phyloP scores from a whole-genome alignment of 2,888 invertebrate species.

The Phaonia tiefii region DNA sequence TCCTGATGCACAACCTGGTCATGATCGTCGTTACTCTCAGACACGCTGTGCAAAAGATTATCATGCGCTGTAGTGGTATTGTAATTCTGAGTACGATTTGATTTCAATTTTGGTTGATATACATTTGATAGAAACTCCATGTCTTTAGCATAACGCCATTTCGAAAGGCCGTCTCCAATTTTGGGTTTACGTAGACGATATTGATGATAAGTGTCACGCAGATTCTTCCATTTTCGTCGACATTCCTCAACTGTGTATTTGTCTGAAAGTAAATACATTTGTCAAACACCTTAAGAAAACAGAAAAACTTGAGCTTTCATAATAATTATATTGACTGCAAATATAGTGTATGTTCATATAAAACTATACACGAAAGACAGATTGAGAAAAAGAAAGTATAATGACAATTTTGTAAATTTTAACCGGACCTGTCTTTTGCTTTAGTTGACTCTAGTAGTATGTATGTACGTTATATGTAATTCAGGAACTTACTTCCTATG shows the following conservation, averaged over 20 bases:
- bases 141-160: conserved; percentile 78
- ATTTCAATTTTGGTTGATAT: conserved; percentile 78
- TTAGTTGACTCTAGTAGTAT: not conserved
- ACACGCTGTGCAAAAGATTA: conserved; percentile 59
- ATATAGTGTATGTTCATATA: too few species aligned
- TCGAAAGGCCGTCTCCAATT: conserved; percentile 75
- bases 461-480: not conserved
- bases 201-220: conserved; percentile 79
- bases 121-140: conserved; percentile 76
- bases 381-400: too few species aligned
- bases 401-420: too few species aligned
- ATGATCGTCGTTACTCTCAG: conserved; percentile 72
- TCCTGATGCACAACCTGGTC: conserved; percentile 69
- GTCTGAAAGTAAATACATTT: conserved; percentile 67
- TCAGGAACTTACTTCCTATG: conserved; percentile 76
- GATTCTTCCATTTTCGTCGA: conserved; percentile 78
- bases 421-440: too few species aligned
- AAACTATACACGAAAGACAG: too few species aligned
- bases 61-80: conserved; percentile 51
- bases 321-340: too few species aligned
- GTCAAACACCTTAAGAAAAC: too few species aligned
- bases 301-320: too few species aligned
- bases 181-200: conserved; percentile 77
- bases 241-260: conserved; percentile 77
- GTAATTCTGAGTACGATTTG: conserved; percentile 72